These are phyloP conservation scores for Vombatus ursinus DNA, from an alignment of 2,113 vertebrate genomes.

Conservation along the genomic window DNA sequence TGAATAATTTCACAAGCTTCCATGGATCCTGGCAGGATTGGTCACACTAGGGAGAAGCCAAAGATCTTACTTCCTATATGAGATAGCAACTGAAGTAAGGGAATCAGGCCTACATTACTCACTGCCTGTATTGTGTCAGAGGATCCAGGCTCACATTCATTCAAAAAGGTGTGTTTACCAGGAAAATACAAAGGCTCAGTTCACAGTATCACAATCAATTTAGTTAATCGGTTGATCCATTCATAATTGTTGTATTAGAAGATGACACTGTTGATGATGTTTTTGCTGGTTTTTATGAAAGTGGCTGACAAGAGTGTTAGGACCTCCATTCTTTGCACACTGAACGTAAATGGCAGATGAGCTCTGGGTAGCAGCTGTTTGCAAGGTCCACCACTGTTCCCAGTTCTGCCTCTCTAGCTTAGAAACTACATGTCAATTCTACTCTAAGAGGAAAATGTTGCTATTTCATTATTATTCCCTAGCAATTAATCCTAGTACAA, in stretches of 20 bases:
- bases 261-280: neutral
- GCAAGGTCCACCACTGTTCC: neutral
- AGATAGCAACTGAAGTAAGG: neutral
- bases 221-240: neutral
- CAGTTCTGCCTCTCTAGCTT: neutral
- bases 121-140: neutral
- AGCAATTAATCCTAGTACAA: neutral
- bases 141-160: neutral
- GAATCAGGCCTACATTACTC: neutral
- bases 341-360: neutral
- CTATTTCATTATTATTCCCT: neutral
- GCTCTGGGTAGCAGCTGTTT: neutral
- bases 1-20: neutral
- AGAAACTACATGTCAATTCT: neutral
- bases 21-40: neutral
- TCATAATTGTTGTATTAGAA: neutral
- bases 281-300: neutral
- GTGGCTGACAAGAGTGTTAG: neutral
- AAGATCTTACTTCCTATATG: neutral
- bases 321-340: neutral
- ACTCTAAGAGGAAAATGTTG: neutral
- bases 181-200: neutral
- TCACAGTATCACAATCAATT: neutral
- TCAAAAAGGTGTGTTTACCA: neutral
- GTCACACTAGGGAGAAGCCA: neutral